A percentile compares a stretch with the other conserved stretches of the same genome.
Evolutionary conservation across 2,888 invertebrate genomes (phyloP).

Genomic region (Sepiola atlantica): DNA sequence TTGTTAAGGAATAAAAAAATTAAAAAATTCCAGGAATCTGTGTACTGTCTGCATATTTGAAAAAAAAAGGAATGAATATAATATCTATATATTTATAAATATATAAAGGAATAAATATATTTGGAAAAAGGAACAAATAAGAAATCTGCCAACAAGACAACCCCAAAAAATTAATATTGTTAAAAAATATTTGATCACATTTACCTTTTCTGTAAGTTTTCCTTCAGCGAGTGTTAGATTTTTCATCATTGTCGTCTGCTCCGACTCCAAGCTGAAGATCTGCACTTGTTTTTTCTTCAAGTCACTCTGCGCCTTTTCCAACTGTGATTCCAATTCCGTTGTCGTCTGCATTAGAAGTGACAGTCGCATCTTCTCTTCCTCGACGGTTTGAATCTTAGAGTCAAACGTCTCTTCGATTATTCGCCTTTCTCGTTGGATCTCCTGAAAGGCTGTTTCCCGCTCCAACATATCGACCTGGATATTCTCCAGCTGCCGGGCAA

Average conservation of each 20-base stretch:
- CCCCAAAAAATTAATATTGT: background rate
- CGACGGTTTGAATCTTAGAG: constrained; percentile 69
- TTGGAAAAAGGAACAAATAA: no score
- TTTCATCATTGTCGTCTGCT: constrained; percentile 73
- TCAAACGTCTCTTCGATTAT: constrained; percentile 71
- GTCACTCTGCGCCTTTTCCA: constrained; percentile 71
- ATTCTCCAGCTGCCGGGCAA: constrained; percentile 75
- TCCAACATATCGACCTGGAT: constrained; percentile 77
- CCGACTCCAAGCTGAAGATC: constrained; percentile 70
- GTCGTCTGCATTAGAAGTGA: constrained; percentile 67
- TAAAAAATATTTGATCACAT: background rate
- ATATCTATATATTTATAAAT: no score
- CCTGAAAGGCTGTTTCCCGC: constrained; percentile 75
- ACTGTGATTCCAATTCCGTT: constrained; percentile 72
- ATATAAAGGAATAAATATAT: no score
- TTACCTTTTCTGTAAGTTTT: constrained; percentile 69
- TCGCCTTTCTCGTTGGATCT: constrained; percentile 73
- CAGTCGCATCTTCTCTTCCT: constrained; percentile 71
- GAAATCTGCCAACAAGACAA: no score
- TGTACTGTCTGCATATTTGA: no score
- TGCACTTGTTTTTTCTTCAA: constrained; percentile 70
- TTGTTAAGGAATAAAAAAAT: no score
- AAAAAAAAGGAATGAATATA: no score
- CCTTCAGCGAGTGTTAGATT: constrained; percentile 73
- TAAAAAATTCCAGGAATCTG: no score